These are phyloP conservation scores for Pipra filicauda DNA, from an alignment of 2,113 vertebrate species.

Conservation along the genomic window DNA sequence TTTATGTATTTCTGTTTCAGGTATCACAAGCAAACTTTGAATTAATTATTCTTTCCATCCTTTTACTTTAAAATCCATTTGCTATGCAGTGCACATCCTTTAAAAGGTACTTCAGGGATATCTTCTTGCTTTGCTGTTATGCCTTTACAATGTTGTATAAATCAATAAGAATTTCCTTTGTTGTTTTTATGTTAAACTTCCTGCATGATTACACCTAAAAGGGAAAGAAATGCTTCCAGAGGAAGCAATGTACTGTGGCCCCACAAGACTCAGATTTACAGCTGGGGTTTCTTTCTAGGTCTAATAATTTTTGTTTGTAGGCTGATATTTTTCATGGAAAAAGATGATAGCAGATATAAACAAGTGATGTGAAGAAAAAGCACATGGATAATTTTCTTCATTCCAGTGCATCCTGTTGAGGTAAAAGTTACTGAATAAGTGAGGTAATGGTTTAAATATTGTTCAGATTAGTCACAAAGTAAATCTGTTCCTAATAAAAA, in stretches of 20 bases:
- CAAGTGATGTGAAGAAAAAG: background rate
- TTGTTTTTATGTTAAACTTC: background rate
- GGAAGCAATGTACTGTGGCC: background rate
- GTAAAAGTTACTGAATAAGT: constrained; percentile 1
- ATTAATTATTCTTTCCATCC: background rate
- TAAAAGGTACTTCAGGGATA: background rate
- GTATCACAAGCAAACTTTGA: background rate
- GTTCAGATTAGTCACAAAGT: constrained; percentile 14
- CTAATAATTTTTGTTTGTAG: background rate
- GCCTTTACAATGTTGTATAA: background rate
- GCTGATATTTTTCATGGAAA: background rate
- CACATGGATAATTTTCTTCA: background rate
- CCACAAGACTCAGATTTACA: background rate
- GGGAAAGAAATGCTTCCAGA: background rate
- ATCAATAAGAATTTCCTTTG: background rate
- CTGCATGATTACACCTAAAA: background rate
- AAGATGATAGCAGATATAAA: background rate
- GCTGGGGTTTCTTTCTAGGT: background rate
- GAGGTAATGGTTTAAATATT: background rate
- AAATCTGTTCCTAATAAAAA: constrained; percentile 2
- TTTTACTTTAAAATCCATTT: background rate
- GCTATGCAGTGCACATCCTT: background rate
- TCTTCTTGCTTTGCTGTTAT: background rate
- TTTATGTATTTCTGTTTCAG: background rate
- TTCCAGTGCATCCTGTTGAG: background rate